These are phyloP conservation scores for Scarus forsteni DNA, from an alignment of 2,797 vertebrate species.

Conservation along the genomic window DNA sequence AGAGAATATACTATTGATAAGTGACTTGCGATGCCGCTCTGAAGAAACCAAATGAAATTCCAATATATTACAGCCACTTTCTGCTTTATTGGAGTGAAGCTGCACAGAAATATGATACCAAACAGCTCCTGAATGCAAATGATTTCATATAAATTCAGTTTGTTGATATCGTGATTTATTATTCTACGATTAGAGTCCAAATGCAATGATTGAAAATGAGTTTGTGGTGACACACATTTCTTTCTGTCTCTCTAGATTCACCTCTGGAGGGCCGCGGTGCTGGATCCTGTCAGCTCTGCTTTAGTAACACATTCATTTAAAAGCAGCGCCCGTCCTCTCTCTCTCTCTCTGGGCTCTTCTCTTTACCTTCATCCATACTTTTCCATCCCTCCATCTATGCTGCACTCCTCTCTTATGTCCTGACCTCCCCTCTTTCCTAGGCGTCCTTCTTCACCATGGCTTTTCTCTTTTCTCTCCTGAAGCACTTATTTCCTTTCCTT, in stretches of 20 bases:
- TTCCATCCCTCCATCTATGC: neutral
- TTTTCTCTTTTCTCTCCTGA: neutral
- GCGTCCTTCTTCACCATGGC: neutral
- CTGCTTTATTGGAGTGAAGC: neutral
- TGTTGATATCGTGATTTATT: too few species aligned
- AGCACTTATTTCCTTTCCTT: too few species aligned
- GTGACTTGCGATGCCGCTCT: too few species aligned
- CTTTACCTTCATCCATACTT: neutral
- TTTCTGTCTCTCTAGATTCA: slow-evolving; percentile 42
- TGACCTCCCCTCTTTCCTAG: slow-evolving; percentile 25
- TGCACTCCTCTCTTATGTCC: slow-evolving; percentile 1
- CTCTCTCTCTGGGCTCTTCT: slow-evolving; percentile 11
- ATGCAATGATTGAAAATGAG: neutral
- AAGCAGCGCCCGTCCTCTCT: slow-evolving; percentile 41
- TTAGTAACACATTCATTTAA: slow-evolving; percentile 47
- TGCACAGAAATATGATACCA: neutral
- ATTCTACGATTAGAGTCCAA: too few species aligned
- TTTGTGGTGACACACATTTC: neutral
- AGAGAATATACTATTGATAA: too few species aligned
- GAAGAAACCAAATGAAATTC: neutral
- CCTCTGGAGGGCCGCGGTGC: slow-evolving; percentile 51
- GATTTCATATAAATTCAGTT: neutral
- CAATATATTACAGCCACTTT: neutral
- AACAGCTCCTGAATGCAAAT: neutral
- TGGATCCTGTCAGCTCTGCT: slow-evolving; percentile 61